Base-by-base conservation (phyloP, 2,797 vertebrate genomes). In the Gymnoscopelus braueri region DNA sequence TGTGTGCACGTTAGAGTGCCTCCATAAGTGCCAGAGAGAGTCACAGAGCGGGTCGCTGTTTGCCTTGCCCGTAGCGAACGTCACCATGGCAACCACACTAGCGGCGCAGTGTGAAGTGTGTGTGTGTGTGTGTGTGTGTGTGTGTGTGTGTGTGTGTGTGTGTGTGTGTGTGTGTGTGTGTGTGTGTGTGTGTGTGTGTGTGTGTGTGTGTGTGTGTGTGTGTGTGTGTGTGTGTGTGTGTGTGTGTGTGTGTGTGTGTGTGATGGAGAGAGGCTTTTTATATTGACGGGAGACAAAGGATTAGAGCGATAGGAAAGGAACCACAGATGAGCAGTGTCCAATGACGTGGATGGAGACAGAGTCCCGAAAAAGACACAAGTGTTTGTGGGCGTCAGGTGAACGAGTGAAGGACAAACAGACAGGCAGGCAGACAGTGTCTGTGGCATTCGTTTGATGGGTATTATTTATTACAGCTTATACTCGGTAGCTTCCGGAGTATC, bases 21-120 rank as follows among this genome's bases (percentile, higher is more conserved):
- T 71, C 44, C 44, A 59, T 75, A 69, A 88, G 88, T 79, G 87
- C 63, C 77, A 80, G 78, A 89, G 87, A 80, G 78, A 89, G 87
- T 91, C 87, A 91, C 87, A 84, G 87, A 88, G 81, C 77, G 84
- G 86, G 86, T 90, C 79, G 83, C 84, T 92, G 92, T 93, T 91
- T 91, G 87, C 88, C 88, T 87, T 73, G 60, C 88, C 90, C 84
- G 66, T 86, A 86, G 90, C 87, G 90, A 84, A 81, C 63, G 78
- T 95, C 67, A 0, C 89, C 91, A 91, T 92, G 87, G 90, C 63
- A 92, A 94, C 92, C 77, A 82, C 90, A 88, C 88, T 83, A 90
- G 92, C 88, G 85, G 89, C 83, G 11, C 93, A 88, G 92, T 88
- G 90, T 92, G 92, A 93, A 92, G 92, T 89, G 84, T 89, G 81